A percentile compares a stretch with the other conserved stretches of the same genome.
These are phyloP conservation scores for Auanema freiburgensis DNA, from an alignment of 2,888 invertebrate species.

Conservation along the genomic window DNA sequence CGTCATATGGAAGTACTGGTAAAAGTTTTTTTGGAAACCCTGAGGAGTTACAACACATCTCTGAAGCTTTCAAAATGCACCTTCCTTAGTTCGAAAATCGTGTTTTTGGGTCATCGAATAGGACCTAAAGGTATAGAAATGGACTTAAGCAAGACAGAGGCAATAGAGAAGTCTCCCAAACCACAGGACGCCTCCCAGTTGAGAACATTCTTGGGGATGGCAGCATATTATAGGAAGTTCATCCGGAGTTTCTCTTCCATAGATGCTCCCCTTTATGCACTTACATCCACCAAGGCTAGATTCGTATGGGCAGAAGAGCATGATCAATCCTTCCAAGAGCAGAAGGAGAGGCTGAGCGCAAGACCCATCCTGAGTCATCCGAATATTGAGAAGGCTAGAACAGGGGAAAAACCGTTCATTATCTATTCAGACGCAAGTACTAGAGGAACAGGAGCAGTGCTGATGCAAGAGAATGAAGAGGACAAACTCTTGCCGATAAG, in stretches of 20 bases:
- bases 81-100: not conserved
- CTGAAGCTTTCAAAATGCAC: conserved; percentile 19
- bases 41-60: conserved; percentile 1
- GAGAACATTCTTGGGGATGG: conserved; percentile 28
- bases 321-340: conserved; percentile 19
- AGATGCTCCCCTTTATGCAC: conserved; percentile 21
- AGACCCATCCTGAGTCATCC: conserved; percentile 24
- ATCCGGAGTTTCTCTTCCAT: conserved; percentile 17
- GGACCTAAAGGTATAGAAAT: not conserved
- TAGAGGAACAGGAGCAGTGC: conserved; percentile 24
- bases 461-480: conserved; percentile 20
- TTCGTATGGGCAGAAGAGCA: conserved; percentile 13
- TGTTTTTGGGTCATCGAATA: conserved; percentile 18
- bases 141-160: conserved; percentile 14
- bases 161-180: conserved; percentile 3
- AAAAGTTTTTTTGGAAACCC: conserved; percentile 7
- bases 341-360: conserved; percentile 18
- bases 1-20: conserved; percentile 10
- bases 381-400: conserved; percentile 21
- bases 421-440: conserved; percentile 28
- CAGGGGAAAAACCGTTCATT: conserved; percentile 23
- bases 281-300: conserved; percentile 11
- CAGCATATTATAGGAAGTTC: conserved; percentile 31
- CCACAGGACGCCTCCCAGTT: conserved; percentile 21
- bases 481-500: conserved; percentile 21